These are phyloP conservation scores for Trypoxylus dichotomus DNA, from an alignment of 1,140 invertebrate species.

Conservation along the genomic window DNA sequence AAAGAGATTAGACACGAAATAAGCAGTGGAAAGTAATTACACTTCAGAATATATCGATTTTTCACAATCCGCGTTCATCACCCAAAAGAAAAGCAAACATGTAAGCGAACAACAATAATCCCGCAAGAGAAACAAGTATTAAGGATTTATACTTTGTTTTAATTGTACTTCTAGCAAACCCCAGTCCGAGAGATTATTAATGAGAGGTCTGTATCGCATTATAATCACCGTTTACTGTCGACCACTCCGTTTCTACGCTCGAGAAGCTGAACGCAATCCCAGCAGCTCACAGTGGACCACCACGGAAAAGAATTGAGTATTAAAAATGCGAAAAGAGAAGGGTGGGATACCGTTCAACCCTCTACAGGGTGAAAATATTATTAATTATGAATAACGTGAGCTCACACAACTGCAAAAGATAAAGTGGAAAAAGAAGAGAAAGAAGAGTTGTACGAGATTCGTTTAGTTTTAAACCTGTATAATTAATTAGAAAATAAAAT, in stretches of 20 bases:
- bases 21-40: no score
- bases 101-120: constrained; percentile 16
- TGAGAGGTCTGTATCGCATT: constrained; percentile 32
- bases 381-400: constrained; percentile 33
- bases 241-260: not conserved
- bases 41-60: not conserved
- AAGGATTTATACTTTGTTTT: constrained; percentile 33
- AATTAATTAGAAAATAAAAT: constrained; percentile 40
- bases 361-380: constrained; percentile 38
- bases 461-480: constrained; percentile 37
- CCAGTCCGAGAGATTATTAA: constrained; percentile 30
- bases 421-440: constrained; percentile 27
- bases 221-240: constrained; percentile 28
- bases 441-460: constrained; percentile 37
- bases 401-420: constrained; percentile 17
- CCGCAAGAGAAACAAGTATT: constrained; percentile 24
- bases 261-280: not conserved
- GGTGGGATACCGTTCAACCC: constrained; percentile 28
- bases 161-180: constrained; percentile 25
- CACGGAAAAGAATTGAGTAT: constrained; percentile 30
- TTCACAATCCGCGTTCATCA: not conserved
- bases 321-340: constrained; percentile 30
- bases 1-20: no score
- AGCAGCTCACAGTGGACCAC: not conserved
- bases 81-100: not conserved